phyloP scores from a whole-genome alignment of 1,140 invertebrate species.

The Drosophila elegans region DNA sequence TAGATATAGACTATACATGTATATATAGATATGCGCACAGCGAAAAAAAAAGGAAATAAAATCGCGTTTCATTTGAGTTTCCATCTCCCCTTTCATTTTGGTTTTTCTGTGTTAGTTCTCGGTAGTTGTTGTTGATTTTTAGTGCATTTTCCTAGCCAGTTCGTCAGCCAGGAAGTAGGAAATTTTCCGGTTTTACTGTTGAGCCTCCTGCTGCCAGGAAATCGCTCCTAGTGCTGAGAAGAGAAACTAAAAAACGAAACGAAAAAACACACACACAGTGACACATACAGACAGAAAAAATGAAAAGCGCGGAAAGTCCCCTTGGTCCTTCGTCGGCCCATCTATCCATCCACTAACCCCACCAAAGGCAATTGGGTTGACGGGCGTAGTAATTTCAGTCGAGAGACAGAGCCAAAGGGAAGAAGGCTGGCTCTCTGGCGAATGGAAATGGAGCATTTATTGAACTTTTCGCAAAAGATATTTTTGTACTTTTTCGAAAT shows the following conservation, averaged over 20 bases:
- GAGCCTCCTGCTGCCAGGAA: constrained; percentile 71
- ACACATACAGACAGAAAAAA: constrained; percentile 27
- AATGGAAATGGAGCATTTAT: constrained; percentile 79
- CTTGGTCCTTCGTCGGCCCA: constrained; percentile 5
- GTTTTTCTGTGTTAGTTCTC: constrained; percentile 6
- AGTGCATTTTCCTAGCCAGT: constrained; percentile 52
- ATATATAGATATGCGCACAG: constrained; percentile 23
- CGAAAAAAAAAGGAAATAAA: constrained; percentile 24
- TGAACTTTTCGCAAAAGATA: constrained; percentile 79
- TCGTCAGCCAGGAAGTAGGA: constrained; percentile 73
- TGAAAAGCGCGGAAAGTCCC: constrained; percentile 51
- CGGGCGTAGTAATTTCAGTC: constrained; percentile 61
- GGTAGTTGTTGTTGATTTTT: constrained; percentile 36
- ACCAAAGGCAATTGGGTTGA: constrained; percentile 67
- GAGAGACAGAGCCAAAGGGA: constrained; percentile 15
- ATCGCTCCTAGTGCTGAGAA: constrained; percentile 43
- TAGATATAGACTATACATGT: constrained; percentile 42
- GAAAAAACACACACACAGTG: not conserved
- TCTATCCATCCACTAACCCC: constrained; percentile 18
- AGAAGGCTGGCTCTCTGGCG: constrained; percentile 28
- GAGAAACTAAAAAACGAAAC: not conserved
- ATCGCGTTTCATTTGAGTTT: constrained; percentile 58
- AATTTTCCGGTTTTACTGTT: constrained; percentile 79
- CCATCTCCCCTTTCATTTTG: constrained; percentile 31
- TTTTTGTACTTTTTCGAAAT: constrained; percentile 65